Conservation (phyloP, 2,888 invertebrate species). For the Plusia festucae region DNA sequence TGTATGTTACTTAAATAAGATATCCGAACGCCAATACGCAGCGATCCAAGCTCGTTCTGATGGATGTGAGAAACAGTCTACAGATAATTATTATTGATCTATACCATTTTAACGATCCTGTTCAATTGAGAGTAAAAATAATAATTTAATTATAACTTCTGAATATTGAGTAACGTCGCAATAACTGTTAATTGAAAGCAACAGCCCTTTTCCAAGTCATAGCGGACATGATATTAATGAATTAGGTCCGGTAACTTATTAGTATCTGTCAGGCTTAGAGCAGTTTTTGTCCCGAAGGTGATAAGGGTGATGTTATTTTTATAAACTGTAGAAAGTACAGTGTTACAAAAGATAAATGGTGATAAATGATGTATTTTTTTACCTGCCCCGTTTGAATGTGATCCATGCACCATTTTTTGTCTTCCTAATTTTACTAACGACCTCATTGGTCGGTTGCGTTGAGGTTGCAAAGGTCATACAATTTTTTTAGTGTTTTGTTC, state of each 20-base stretch:
- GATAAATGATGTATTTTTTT: not conserved
- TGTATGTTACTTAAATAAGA: too few relatives aligned
- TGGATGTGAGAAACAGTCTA: not conserved
- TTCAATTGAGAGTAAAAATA: not conserved
- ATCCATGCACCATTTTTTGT: not conserved
- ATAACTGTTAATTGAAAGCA: slow-evolving; percentile 26
- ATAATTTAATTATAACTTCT: not conserved
- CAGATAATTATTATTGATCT: not conserved
- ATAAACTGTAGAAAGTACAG: not conserved
- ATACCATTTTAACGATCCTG: not conserved
- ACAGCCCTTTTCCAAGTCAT: slow-evolving; percentile 45
- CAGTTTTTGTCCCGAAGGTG: slow-evolving; percentile 16
- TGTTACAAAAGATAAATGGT: slow-evolving; percentile 1
- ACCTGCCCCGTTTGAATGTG: not conserved
- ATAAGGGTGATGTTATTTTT: slow-evolving; percentile 19
- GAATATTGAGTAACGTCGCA: not conserved
- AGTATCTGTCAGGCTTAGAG: slow-evolving; percentile 37
- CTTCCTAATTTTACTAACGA: not conserved
- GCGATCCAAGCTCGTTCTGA: not conserved
- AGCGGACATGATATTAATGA: slow-evolving; percentile 46
- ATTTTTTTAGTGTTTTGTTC: too few relatives aligned
- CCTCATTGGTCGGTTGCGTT: too few relatives aligned
- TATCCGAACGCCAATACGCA: too few relatives aligned
- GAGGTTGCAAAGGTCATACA: too few relatives aligned
- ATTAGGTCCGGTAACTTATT: slow-evolving; percentile 39